phyloP scores from a whole-genome alignment of 2,113 vertebrate species.

The Carassius carassius region DNA sequence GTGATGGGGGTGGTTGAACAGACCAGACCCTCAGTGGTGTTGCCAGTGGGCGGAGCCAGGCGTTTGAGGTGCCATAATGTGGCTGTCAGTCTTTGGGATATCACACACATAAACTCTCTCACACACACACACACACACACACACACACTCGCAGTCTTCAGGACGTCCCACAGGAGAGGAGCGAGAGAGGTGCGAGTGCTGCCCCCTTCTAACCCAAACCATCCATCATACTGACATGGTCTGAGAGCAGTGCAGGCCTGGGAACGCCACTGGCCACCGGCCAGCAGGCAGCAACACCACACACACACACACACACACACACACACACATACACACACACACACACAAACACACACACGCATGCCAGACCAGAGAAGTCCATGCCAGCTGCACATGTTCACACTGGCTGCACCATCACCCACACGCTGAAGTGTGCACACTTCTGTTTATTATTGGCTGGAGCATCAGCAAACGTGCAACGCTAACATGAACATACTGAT shows the following conservation, averaged over 20 bases:
- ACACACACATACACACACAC: not conserved
- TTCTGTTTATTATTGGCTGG: not conserved
- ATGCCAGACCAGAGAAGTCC: constrained; percentile 44
- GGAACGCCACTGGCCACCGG: constrained; percentile 71
- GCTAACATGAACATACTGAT: not conserved
- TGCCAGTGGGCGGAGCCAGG: constrained; percentile 58
- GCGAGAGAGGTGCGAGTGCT: constrained; percentile 61
- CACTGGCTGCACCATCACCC: not conserved
- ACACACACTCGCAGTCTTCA: constrained; percentile 58
- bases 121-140: constrained; percentile 10
- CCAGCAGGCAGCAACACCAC: constrained; percentile 55
- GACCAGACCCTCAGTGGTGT: constrained; percentile 72
- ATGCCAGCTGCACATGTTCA: constrained; percentile 58
- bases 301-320: not conserved
- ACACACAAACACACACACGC: not conserved
- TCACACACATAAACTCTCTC: constrained; percentile 11
- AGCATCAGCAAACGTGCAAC: not conserved
- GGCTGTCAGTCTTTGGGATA: constrained; percentile 44
- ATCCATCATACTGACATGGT: constrained; percentile 80
- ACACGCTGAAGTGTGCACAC: constrained; percentile 5
- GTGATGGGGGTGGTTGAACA: constrained; percentile 50
- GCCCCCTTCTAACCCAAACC: constrained; percentile 72
- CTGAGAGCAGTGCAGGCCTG: constrained; percentile 66
- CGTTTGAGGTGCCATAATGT: constrained; percentile 66
- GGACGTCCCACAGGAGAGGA: constrained; percentile 73